A percentile compares a stretch with the other conserved stretches of the same genome.
Conservation (phyloP, 2,888 invertebrate genomes). For the Augochlorella aurata region DNA sequence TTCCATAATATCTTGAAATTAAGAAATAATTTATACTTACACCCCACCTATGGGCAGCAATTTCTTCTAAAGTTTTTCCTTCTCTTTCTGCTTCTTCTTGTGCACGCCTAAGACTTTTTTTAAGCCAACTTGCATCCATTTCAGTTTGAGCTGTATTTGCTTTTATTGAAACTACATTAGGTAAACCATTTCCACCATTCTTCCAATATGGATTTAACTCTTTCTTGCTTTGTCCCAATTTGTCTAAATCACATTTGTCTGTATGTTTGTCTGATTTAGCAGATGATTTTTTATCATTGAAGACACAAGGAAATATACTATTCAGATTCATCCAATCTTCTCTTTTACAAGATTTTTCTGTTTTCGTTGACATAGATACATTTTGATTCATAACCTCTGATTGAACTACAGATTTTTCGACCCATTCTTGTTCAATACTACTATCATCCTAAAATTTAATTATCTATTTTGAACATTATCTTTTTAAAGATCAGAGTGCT, state of each 20-base stretch:
- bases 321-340: conserved; percentile 93
- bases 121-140: conserved; percentile 83
- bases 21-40: conserved; percentile 74
- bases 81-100: conserved; percentile 84
- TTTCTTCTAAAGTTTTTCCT: conserved; percentile 83
- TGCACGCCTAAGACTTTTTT: conserved; percentile 83
- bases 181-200: conserved; percentile 93
- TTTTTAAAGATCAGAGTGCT: background rate
- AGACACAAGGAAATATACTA: conserved; percentile 82
- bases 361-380: conserved; percentile 58
- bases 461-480: background rate
- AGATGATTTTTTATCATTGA: conserved; percentile 79
- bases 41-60: conserved; percentile 85
- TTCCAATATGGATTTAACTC: conserved; percentile 98
- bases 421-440: conserved; percentile 83
- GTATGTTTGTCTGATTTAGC: conserved; percentile 83
- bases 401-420: conserved; percentile 82
- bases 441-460: conserved; percentile 52
- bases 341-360: conserved; percentile 77
- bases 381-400: conserved; percentile 17
- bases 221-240: conserved; percentile 87
- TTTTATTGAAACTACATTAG: conserved; percentile 82
- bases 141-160: conserved; percentile 34
- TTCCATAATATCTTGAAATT: background rate
- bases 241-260: conserved; percentile 85